phyloP scores from a whole-genome alignment of 2,797 vertebrate species.

The Tapirus indicus region DNA sequence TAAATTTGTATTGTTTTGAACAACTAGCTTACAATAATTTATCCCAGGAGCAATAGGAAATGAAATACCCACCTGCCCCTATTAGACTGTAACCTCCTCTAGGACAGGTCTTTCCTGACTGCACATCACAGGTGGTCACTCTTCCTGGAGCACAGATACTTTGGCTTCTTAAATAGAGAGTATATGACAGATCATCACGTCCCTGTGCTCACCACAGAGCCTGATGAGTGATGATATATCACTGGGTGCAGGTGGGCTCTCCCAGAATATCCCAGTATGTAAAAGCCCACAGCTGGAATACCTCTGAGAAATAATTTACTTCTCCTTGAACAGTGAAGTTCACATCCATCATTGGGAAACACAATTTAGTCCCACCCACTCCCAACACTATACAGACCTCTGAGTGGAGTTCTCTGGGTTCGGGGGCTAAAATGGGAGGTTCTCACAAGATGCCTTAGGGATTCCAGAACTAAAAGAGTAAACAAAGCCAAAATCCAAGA shows the following conservation, averaged over 20 bases:
- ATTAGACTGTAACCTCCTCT: background rate
- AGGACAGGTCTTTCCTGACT: background rate
- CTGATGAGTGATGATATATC: background rate
- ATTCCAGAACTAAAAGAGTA: background rate
- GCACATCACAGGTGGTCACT: background rate
- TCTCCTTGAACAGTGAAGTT: background rate
- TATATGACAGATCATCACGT: background rate
- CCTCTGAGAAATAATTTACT: background rate
- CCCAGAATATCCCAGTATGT: background rate
- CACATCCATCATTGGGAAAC: background rate
- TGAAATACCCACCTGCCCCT: background rate
- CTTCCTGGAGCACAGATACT: background rate
- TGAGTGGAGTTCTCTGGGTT: background rate
- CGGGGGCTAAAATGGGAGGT: background rate
- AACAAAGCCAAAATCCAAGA: background rate
- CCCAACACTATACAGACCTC: background rate
- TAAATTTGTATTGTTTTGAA: background rate
- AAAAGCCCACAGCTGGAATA: background rate
- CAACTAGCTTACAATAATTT: background rate
- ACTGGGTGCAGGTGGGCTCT: background rate
- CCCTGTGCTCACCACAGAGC: background rate
- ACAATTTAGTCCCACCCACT: background rate
- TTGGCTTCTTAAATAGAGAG: background rate
- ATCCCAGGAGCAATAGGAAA: background rate
- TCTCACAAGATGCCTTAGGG: background rate